Evolutionary conservation across 1,140 invertebrate species (phyloP), one percentile per base, ranked within the genome.

Genomic region (Drosophila simulans): DNA sequence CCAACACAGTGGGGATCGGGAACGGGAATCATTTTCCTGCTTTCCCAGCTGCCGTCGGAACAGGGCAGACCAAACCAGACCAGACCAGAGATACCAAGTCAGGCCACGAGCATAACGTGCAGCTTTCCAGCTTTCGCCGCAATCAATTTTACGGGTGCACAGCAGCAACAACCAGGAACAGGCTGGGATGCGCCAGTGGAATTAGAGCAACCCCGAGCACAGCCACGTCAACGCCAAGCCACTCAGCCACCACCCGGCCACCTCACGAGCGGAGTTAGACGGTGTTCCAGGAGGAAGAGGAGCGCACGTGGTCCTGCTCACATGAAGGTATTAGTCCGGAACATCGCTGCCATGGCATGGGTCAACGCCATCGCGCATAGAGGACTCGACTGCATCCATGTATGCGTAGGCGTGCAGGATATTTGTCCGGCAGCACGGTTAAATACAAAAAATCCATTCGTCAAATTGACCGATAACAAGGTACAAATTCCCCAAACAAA

Each of bases 301-400:
- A 53, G 63, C 80, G 83, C 91, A 92, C 91, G 91, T 92, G 91
- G 91, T 91, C 81, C 77, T 80, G 81, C 91, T 92, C 91, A 92
- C 91, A 92, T 92, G 91, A 84, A 92, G 91, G 91, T 92, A 92
- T 92, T 92, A 92, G 84, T 81, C 90, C 90, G 90, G 78, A 91
- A 91, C 84, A 90, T 78, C 83, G 82, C 72, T 91, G 90, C 86
- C 89, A 22, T 56, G 72, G 90, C 90, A 89, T 56, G 72, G 71
- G 82, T 77, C 74, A 77, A 76, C 74, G 63, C 49, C 54, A 77
- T 8, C 31, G 31, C 57, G 64, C 65, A 22, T 3, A 64, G 69
- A 59, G 35, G 25, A 2, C 7, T 49, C 27, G 46, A 3, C 17
- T 34, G 56, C 35, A 31, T 74, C 35, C 40, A 45, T 56, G 55